phyloP scores from a whole-genome alignment of 1,140 invertebrate genomes.

The Lerema accius region DNA sequence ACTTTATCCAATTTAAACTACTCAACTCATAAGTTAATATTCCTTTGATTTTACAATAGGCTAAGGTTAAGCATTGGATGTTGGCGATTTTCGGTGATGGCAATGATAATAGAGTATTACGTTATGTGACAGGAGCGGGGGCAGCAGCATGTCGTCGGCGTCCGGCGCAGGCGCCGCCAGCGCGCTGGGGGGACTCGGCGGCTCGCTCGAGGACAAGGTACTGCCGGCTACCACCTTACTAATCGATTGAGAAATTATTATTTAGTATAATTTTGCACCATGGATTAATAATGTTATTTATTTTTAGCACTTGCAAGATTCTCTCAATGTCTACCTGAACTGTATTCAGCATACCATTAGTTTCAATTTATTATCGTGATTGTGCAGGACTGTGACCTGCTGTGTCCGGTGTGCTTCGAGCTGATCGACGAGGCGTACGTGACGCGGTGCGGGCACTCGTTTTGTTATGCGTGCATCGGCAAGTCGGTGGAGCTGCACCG shows the following conservation, averaged over 20 bases:
- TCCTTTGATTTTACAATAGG: too few relatives aligned
- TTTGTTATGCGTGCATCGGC: conserved; percentile 93
- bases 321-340: too few relatives aligned
- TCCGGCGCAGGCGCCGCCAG: conserved; percentile 35
- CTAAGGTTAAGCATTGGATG: too few relatives aligned
- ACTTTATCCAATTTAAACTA: too few relatives aligned
- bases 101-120: background rate
- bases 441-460: conserved; percentile 97
- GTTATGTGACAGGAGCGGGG: conserved; percentile 33
- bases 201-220: conserved; percentile 85
- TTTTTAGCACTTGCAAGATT: too few relatives aligned
- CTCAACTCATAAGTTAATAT: too few relatives aligned
- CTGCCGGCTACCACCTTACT: conserved; percentile 20
- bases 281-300: background rate
- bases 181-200: conserved; percentile 84
- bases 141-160: conserved; percentile 24
- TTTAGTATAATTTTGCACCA: too few relatives aligned
- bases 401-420: conserved; percentile 96
- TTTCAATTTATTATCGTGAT: too few relatives aligned
- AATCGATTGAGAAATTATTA: too few relatives aligned
- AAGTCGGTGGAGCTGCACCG: conserved; percentile 90
- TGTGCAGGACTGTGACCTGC: conserved; percentile 85
- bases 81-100: too few relatives aligned
- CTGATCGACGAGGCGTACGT: conserved; percentile 95
- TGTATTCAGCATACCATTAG: too few relatives aligned